Conservation (phyloP, 2,797 vertebrate genomes). For the Tenualosa thibaudeaui region DNA sequence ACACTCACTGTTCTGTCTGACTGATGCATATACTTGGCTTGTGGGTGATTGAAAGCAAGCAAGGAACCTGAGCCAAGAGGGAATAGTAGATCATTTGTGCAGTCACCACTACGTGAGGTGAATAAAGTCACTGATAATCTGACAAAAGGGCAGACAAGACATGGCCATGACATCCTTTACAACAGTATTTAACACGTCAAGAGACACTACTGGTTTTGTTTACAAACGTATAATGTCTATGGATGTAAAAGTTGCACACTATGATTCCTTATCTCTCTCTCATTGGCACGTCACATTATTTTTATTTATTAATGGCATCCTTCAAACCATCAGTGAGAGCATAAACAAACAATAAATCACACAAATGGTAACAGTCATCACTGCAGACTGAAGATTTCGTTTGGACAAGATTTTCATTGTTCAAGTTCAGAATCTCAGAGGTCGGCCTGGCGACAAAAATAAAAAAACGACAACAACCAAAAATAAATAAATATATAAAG, state of each 20-base stretch:
- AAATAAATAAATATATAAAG: conserved; percentile 34
- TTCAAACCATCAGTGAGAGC: neutral
- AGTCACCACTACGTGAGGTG: neutral
- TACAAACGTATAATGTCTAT: neutral
- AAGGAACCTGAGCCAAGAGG: neutral
- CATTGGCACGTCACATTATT: neutral
- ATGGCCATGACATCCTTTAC: neutral
- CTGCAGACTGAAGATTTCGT: neutral
- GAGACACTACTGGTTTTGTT: neutral
- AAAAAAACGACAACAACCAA: conserved; percentile 44
- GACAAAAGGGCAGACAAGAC: neutral
- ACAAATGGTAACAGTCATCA: neutral
- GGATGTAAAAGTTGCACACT: conserved; percentile 29
- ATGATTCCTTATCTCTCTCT: neutral
- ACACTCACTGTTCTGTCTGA: neutral
- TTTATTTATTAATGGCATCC: neutral
- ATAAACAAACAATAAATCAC: conserved; percentile 17
- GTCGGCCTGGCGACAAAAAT: neutral
- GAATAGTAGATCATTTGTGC: neutral
- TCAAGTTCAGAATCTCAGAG: neutral
- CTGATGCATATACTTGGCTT: neutral
- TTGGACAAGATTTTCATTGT: neutral
- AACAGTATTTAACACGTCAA: neutral
- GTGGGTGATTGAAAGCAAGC: neutral
- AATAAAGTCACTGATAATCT: neutral